A percentile compares a stretch with the other conserved stretches of the same genome.
Conservation (phyloP, 2,888 invertebrate genomes). For the Perdita meconis region DNA sequence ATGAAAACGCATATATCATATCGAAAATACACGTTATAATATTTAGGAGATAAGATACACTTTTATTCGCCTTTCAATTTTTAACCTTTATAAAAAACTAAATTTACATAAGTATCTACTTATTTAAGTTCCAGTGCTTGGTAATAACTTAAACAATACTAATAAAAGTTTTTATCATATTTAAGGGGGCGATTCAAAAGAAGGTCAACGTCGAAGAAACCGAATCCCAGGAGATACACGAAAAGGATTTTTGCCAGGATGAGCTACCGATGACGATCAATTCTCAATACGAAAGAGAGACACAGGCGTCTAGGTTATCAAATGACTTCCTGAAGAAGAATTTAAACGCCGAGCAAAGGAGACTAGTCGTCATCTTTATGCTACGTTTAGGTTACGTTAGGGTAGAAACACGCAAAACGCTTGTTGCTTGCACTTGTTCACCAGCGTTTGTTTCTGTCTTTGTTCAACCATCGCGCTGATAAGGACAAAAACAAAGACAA, state of each 20-base stretch:
- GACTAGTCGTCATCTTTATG: conserved; percentile 69
- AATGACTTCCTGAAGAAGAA: conserved; percentile 52
- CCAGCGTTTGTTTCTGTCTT: too few relatives aligned
- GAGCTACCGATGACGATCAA: conserved; percentile 55
- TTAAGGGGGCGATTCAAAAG: not conserved
- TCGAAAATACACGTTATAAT: too few relatives aligned
- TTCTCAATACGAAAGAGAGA: conserved; percentile 64
- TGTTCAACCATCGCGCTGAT: too few relatives aligned
- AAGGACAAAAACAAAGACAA: too few relatives aligned
- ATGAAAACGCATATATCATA: too few relatives aligned
- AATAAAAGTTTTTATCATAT: not conserved
- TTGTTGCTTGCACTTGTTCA: too few relatives aligned
- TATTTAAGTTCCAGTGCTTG: too few relatives aligned
- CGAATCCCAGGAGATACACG: not conserved
- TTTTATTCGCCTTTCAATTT: too few relatives aligned
- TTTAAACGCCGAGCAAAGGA: conserved; percentile 69
- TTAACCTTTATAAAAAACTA: too few relatives aligned
- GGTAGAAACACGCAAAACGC: conserved; percentile 42
- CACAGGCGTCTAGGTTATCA: conserved; percentile 48
- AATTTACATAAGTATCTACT: too few relatives aligned
- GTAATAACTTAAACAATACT: not conserved
- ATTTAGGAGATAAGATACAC: too few relatives aligned
- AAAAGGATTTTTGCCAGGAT: conserved; percentile 37
- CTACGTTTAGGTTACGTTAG: conserved; percentile 64
- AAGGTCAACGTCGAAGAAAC: too few relatives aligned